Percentiles rank a stretch among this genome's conserved stretches.
phyloP scores from a whole-genome alignment of 2,888 invertebrate genomes.

The Caenorhabditis sp. region DNA sequence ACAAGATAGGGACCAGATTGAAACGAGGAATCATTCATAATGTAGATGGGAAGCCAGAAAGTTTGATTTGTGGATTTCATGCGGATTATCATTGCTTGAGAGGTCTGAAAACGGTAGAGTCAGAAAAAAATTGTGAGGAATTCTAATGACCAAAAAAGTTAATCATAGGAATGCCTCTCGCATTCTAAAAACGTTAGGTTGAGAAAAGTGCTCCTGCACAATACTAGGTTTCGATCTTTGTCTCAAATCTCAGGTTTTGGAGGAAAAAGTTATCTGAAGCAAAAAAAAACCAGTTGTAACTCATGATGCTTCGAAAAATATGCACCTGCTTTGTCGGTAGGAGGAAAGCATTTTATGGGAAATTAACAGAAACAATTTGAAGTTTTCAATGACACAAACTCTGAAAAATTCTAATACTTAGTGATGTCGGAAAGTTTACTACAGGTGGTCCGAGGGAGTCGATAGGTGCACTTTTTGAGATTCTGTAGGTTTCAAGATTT shows the following conservation, averaged over 20 bases:
- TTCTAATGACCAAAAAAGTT: background rate
- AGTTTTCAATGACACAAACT: background rate
- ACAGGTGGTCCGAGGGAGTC: too few relatives aligned
- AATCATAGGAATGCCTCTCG: background rate
- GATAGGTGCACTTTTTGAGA: too few relatives aligned
- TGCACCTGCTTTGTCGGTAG: background rate
- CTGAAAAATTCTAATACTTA: too few relatives aligned
- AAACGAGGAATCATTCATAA: conserved; percentile 33
- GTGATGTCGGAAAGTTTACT: too few relatives aligned
- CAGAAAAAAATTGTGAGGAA: background rate
- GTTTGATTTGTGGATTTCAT: conserved; percentile 15
- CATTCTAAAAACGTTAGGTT: background rate
- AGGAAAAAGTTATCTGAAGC: background rate
- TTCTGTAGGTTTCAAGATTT: too few relatives aligned
- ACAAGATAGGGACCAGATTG: conserved; percentile 13
- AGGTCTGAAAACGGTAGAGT: background rate
- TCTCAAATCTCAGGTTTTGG: too few relatives aligned
- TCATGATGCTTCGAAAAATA: background rate
- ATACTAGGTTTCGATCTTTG: too few relatives aligned
- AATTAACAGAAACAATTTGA: background rate
- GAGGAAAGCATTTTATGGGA: too few relatives aligned
- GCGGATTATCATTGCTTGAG: conserved; percentile 8
- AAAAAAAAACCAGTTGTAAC: background rate
- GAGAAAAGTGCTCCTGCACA: too few relatives aligned
- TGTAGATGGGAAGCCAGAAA: conserved; percentile 41